These are phyloP conservation scores for Tychaedon coryphoeus DNA, from an alignment of 2,113 vertebrate species.

Conservation along the genomic window DNA sequence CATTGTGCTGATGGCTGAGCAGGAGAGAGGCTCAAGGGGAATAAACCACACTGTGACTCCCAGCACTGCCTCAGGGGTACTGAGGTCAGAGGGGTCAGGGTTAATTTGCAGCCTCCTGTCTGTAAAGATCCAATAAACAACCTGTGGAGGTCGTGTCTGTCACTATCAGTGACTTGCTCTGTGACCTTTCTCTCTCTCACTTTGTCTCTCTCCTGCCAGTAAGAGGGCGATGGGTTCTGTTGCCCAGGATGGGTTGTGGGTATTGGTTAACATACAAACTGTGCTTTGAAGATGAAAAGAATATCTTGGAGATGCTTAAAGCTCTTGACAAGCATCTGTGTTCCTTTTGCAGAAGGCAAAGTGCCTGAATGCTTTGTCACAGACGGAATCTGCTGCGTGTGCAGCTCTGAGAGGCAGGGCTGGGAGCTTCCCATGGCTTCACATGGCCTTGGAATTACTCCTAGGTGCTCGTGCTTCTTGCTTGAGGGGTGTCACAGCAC, in stretches of 20 bases:
- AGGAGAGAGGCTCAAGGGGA: not conserved
- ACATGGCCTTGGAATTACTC: not conserved
- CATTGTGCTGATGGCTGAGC: not conserved
- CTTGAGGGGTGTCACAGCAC: not conserved
- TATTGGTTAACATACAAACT: not conserved
- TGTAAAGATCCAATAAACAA: not conserved
- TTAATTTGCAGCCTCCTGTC: not conserved
- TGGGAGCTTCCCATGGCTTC: not conserved
- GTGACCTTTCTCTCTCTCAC: not conserved
- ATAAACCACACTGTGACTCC: not conserved
- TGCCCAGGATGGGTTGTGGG: not conserved
- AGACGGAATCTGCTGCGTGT: not conserved
- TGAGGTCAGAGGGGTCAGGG: not conserved
- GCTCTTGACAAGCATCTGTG: not conserved
- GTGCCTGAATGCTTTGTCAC: not conserved
- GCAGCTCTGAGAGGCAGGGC: not conserved
- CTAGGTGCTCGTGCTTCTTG: not conserved
- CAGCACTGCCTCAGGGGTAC: not conserved
- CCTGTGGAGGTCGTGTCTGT: not conserved
- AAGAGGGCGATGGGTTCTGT: not conserved
- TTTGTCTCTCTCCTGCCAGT: not conserved
- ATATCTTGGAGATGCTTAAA: not conserved
- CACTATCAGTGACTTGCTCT: not conserved
- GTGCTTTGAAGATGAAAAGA: not conserved
- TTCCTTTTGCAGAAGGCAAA: not conserved